Percentiles rank a stretch among this genome's conserved stretches.
These are phyloP conservation scores for Pterophyllum scalare DNA, from an alignment of 2,113 vertebrate species.

Conservation along the genomic window DNA sequence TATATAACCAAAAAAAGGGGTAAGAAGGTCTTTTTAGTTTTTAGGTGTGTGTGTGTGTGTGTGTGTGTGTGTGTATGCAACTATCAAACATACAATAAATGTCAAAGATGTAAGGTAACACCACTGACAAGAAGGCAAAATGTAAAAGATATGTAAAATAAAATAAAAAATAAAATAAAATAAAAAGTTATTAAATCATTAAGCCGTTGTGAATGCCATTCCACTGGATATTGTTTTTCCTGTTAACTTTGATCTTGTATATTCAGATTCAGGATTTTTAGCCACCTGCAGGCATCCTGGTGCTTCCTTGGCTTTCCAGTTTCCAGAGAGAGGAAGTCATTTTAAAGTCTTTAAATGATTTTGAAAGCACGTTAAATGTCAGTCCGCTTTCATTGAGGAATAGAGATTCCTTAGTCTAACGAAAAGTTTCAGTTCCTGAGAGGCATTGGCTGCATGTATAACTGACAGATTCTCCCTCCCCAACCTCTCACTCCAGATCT, in stretches of 20 bases:
- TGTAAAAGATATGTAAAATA: too few relatives aligned
- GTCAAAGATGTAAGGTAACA: too few relatives aligned
- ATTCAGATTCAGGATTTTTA: background rate
- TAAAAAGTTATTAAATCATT: too few relatives aligned
- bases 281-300: background rate
- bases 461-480: background rate
- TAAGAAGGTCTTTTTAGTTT: slow-evolving; percentile 9
- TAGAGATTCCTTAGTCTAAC: background rate
- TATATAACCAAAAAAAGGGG: background rate
- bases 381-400: background rate
- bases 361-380: background rate
- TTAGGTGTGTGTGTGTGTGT: background rate
- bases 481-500: background rate
- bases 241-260: background rate
- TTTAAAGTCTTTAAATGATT: background rate
- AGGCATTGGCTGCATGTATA: background rate
- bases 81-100: too few relatives aligned
- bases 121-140: too few relatives aligned
- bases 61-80: rapidly evolving
- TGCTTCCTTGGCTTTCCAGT: background rate
- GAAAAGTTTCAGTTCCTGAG: background rate
- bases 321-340: background rate
- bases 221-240: background rate
- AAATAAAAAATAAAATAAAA: too few relatives aligned
- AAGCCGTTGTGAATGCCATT: background rate